These are phyloP conservation scores for Phenganax marumi DNA, from an alignment of 92 coral and sea anemone species.

Conservation along the genomic window DNA sequence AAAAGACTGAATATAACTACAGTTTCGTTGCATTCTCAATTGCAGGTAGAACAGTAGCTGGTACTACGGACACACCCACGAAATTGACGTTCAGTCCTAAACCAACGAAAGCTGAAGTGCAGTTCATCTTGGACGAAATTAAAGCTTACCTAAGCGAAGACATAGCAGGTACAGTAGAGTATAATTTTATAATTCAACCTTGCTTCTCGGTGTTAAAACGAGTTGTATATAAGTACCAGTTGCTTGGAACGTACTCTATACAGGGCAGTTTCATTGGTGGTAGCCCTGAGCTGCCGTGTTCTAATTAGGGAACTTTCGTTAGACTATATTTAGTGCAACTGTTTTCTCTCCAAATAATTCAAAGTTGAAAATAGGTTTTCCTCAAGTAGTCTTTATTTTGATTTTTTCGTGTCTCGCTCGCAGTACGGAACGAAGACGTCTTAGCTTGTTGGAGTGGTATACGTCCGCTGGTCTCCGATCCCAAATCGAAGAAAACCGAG, in stretches of 20 bases:
- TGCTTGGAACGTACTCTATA: too few species aligned
- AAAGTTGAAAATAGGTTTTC: too few species aligned
- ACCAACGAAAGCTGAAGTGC: conserved; percentile 86
- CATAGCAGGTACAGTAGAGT: conserved; percentile 64
- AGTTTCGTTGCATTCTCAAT: neutral
- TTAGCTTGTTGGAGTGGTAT: conserved; percentile 97
- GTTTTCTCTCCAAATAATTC: too few species aligned
- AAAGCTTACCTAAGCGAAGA: conserved; percentile 86
- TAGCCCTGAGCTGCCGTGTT: too few species aligned
- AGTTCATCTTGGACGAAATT: conserved; percentile 85
- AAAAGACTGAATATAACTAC: neutral
- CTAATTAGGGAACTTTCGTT: too few species aligned
- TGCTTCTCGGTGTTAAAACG: too few species aligned
- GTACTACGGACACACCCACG: conserved; percentile 92
- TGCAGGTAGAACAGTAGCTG: conserved; percentile 87
- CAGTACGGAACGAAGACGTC: conserved; percentile 94
- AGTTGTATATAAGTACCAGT: too few species aligned
- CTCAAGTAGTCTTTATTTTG: too few species aligned
- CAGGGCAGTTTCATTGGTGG: too few species aligned
- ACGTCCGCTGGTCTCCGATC: conserved; percentile 87
- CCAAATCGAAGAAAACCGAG: conserved; percentile 86
- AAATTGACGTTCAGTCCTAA: conserved; percentile 71
- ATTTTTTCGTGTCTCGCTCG: neutral
- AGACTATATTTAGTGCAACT: too few species aligned
- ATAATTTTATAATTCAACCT: neutral